Conservation (phyloP, 2,888 invertebrate species). For the Aphidoletes aphidimyza region DNA sequence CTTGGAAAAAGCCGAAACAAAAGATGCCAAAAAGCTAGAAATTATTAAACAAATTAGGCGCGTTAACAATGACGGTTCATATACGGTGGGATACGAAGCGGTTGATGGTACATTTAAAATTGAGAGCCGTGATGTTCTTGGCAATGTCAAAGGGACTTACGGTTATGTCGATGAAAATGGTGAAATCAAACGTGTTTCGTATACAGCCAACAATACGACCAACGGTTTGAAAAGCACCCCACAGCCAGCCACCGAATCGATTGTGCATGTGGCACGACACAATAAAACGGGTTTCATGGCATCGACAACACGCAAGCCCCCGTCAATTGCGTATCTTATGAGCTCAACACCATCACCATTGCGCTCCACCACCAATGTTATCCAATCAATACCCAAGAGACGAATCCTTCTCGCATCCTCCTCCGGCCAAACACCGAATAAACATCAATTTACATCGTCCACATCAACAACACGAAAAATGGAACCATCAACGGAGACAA, state of each 20-base stretch:
- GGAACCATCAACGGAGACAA: not conserved
- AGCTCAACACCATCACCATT: constrained; percentile 67
- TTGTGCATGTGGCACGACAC: constrained; percentile 62
- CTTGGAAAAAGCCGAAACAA: constrained; percentile 69
- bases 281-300: constrained; percentile 64
- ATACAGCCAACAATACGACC: constrained; percentile 70
- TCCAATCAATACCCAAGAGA: constrained; percentile 74
- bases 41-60: constrained; percentile 84
- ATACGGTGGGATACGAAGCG: constrained; percentile 86
- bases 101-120: constrained; percentile 88
- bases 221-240: constrained; percentile 63
- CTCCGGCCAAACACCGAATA: constrained; percentile 58
- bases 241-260: constrained; percentile 62
- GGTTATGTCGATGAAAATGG: constrained; percentile 83
- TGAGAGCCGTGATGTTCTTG: constrained; percentile 81
- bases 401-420: constrained; percentile 66
- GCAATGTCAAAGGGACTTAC: constrained; percentile 85
- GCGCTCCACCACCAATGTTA: constrained; percentile 72
- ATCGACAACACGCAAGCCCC: constrained; percentile 70
- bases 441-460: constrained; percentile 29
- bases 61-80: constrained; percentile 84
- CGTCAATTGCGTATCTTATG: constrained; percentile 66
- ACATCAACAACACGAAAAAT: not conserved
- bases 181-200: constrained; percentile 82
- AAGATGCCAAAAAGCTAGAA: constrained; percentile 76